A percentile compares a stretch with the other conserved stretches of the same genome.
Evolutionary conservation across 2,113 vertebrate species (phyloP).

Genomic region (Eclectus roratus): DNA sequence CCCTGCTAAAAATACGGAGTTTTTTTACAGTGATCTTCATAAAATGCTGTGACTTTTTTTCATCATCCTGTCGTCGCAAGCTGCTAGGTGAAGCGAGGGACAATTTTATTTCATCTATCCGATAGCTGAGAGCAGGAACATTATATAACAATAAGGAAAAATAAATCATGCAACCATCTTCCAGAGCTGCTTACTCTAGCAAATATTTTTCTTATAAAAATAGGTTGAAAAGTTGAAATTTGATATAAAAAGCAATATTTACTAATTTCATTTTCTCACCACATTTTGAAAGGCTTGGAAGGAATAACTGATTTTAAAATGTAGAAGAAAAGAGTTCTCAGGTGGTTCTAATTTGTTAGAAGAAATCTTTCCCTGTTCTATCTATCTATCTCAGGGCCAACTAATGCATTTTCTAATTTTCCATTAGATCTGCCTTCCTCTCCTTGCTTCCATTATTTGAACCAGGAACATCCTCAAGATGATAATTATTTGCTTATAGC

Average conservation of each 20-base stretch:
- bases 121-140: not conserved
- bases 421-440: not conserved
- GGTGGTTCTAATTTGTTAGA: not conserved
- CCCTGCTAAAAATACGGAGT: not conserved
- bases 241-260: conserved; percentile 13
- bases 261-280: not conserved
- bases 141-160: not conserved
- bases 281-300: not conserved
- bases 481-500: not conserved
- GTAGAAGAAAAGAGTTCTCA: not conserved
- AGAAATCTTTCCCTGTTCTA: not conserved
- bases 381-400: not conserved
- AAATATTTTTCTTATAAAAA: not conserved
- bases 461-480: not conserved
- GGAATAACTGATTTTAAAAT: not conserved
- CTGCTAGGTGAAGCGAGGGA: not conserved
- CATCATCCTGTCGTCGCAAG: not conserved
- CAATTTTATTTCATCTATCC: not conserved
- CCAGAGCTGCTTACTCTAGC: not conserved
- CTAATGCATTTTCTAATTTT: not conserved
- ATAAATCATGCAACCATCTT: not conserved
- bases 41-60: not conserved
- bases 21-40: not conserved
- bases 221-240: not conserved
- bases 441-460: not conserved